These are phyloP conservation scores for Strigamia crassipes DNA, from an alignment of 2,888 invertebrate genomes.

Conservation along the genomic window DNA sequence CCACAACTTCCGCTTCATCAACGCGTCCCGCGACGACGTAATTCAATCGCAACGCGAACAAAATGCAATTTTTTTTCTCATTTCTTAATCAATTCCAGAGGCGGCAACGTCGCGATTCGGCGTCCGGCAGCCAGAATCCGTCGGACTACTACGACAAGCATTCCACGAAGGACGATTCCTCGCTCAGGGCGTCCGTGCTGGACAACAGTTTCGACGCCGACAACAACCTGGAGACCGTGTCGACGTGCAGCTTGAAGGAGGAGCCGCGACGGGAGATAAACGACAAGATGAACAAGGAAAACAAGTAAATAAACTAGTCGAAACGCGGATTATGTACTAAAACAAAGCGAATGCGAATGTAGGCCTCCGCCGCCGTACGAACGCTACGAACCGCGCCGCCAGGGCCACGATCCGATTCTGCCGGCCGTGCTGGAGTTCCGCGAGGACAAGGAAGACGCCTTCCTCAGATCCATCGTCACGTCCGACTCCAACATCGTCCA, in stretches of 20 bases:
- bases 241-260: slow-evolving; percentile 76
- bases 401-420: slow-evolving; percentile 82
- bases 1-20: slow-evolving; percentile 63
- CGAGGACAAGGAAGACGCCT: slow-evolving; percentile 91
- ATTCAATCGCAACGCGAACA: not conserved
- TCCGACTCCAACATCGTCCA: slow-evolving; percentile 76
- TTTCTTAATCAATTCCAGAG: slow-evolving; percentile 33
- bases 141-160: slow-evolving; percentile 46
- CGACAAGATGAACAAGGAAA: not conserved
- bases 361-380: slow-evolving; percentile 61
- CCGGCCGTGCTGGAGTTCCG: slow-evolving; percentile 94
- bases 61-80: not conserved
- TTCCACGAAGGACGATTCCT: slow-evolving; percentile 50
- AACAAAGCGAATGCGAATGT: no score
- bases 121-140: not conserved
- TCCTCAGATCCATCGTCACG: slow-evolving; percentile 83
- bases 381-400: slow-evolving; percentile 60
- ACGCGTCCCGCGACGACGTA: slow-evolving; percentile 57
- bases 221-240: slow-evolving; percentile 84
- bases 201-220: slow-evolving; percentile 70
- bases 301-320: not conserved
- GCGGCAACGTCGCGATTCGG: slow-evolving; percentile 47
- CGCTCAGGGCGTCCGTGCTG: slow-evolving; percentile 50
- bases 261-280: slow-evolving; percentile 58
- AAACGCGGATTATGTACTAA: no score